Evolutionary conservation across 2,113 vertebrate genomes (phyloP).

Genomic region (Sinocyclocheilus rhinocerous): DNA sequence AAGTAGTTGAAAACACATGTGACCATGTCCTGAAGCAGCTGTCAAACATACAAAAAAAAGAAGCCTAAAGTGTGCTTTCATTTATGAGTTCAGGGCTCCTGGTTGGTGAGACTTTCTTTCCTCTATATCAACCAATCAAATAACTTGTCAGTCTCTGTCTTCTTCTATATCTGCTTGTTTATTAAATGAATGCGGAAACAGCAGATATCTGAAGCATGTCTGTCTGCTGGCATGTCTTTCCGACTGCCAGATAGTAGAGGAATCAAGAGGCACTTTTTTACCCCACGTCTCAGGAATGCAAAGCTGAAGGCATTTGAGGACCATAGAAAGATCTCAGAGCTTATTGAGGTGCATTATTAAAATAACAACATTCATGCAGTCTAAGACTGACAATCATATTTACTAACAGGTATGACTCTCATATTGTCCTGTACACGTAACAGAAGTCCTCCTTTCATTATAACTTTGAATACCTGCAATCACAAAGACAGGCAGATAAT

Average conservation of each 20-base stretch:
- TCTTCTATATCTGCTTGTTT: constrained; percentile 54
- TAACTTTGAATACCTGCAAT: neutral
- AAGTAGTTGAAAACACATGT: constrained; percentile 6
- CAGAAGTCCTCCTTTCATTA: neutral
- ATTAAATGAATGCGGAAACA: constrained; percentile 61
- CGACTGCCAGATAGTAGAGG: constrained; percentile 77
- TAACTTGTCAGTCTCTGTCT: constrained; percentile 45
- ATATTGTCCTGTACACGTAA: neutral
- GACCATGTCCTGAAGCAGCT: neutral
- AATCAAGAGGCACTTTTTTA: constrained; percentile 11
- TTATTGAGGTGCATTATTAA: neutral
- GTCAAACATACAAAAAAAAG: neutral
- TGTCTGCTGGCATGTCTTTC: constrained; percentile 74
- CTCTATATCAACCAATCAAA: constrained; percentile 56
- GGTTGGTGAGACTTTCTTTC: constrained; percentile 8
- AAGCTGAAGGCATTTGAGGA: neutral
- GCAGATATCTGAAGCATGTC: constrained; percentile 71
- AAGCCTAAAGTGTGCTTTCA: constrained; percentile 47
- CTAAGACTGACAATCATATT: neutral
- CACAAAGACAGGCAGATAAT: neutral
- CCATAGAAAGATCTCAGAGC: constrained; percentile 9
- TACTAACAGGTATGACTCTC: neutral
- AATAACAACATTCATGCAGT: neutral
- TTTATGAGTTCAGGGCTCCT: constrained; percentile 54
- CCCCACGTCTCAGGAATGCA: constrained; percentile 12